These are phyloP conservation scores for Calvadosia cruxmelitensis DNA, from an alignment of 30 jellyfish, hydroid and myxozoan genomes.

Conservation along the genomic window DNA sequence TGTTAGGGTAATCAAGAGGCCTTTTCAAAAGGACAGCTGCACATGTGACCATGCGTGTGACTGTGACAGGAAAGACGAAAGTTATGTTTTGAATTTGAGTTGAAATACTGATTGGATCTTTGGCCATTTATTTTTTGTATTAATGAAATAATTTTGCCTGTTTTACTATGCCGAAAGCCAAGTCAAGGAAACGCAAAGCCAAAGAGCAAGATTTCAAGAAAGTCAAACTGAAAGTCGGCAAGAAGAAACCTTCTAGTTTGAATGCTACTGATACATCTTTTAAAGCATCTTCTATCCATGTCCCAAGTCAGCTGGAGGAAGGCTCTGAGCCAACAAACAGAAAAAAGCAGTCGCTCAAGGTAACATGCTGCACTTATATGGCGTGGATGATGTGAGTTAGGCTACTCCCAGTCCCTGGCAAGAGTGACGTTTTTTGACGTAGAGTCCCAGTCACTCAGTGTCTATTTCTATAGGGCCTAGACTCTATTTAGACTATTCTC, in stretches of 20 bases:
- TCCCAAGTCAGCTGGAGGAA: conserved; percentile 65
- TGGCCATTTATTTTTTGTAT: no score
- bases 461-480: no score
- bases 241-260: conserved; percentile 69
- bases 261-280: conserved; percentile 63
- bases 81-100: no score
- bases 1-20: background rate
- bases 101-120: no score
- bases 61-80: no score
- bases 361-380: background rate
- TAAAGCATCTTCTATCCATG: conserved; percentile 56
- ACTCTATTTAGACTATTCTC: no score
- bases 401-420: no score
- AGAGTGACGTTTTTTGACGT: no score
- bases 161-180: conserved; percentile 2
- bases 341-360: conserved; percentile 65
- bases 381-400: no score
- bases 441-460: no score
- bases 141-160: no score
- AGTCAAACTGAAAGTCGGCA: conserved; percentile 86
- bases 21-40: background rate
- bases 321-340: conserved; percentile 74
- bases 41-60: no score
- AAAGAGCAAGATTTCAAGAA: conserved; percentile 70
- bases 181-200: conserved; percentile 44